phyloP scores from a whole-genome alignment of 2,113 vertebrate species.

The Pseudopipra pipra region DNA sequence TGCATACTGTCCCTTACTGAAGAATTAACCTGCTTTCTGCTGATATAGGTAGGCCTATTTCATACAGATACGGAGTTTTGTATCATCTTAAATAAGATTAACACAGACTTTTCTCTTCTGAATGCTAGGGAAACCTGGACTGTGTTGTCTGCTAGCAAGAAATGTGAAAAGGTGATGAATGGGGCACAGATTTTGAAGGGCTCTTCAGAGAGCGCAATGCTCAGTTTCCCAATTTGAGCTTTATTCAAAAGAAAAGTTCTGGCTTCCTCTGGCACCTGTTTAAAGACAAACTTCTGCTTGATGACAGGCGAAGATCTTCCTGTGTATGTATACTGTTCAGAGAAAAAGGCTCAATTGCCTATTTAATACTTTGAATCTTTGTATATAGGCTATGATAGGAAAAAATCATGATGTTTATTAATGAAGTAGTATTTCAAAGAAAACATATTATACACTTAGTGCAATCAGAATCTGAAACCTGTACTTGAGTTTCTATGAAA shows the following conservation, averaged over 20 bases:
- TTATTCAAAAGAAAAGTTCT: neutral
- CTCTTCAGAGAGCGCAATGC: fast-evolving
- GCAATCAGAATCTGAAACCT: neutral
- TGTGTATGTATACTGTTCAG: neutral
- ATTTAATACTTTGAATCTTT: neutral
- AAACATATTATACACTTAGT: neutral
- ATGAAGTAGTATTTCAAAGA: neutral
- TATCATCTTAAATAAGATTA: neutral
- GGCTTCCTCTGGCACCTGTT: neutral
- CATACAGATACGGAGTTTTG: fast-evolving
- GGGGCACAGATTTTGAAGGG: neutral
- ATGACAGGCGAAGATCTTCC: neutral
- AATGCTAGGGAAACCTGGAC: neutral
- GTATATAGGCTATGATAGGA: neutral
- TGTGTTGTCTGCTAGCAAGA: neutral
- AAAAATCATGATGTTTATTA: neutral
- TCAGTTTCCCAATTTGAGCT: neutral
- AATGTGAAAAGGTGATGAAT: neutral
- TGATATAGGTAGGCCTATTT: neutral
- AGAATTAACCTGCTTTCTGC: neutral
- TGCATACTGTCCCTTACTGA: neutral
- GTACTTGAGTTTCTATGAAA: neutral
- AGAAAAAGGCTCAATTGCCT: neutral
- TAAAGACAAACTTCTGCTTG: neutral
- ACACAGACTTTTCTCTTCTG: fast-evolving